Evolutionary conservation across 2,797 vertebrate genomes (phyloP).

Genomic region (Danio kyathit): DNA sequence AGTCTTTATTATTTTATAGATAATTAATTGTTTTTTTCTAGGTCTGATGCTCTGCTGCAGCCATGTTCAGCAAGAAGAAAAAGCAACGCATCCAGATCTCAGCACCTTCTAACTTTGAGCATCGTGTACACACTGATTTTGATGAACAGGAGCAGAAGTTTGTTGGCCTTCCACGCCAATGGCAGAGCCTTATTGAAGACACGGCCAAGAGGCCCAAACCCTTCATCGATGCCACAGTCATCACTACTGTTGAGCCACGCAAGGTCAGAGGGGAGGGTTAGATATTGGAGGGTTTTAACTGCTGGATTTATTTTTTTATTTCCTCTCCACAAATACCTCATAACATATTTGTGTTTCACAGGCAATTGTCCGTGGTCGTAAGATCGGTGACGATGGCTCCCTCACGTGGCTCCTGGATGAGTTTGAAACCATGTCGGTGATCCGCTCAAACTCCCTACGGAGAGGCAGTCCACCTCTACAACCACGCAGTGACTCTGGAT

Average conservation of each 20-base stretch:
- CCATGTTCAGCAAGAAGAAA: conserved; percentile 95
- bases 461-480: conserved; percentile 87
- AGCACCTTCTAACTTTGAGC: conserved; percentile 94
- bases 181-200: conserved; percentile 97
- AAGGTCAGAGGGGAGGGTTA: conserved; percentile 79
- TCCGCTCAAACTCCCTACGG: conserved; percentile 92
- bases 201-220: conserved; percentile 93
- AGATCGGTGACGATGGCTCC: conserved; percentile 86
- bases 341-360: conserved; percentile 62
- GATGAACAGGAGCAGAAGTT: conserved; percentile 94
- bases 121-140: conserved; percentile 94
- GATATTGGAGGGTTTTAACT: no score
- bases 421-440: conserved; percentile 94
- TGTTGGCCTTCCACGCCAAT: conserved; percentile 92
- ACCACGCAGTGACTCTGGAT: conserved; percentile 71
- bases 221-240: conserved; percentile 87
- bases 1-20: not conserved
- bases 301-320: no score
- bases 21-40: conserved; percentile 56
- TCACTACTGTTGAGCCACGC: conserved; percentile 89
- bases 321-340: not conserved
- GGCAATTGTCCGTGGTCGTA: conserved; percentile 93
- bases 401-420: conserved; percentile 93
- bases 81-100: conserved; percentile 96
- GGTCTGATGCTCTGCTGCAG: conserved; percentile 75